Conservation (phyloP, 2,797 vertebrate genomes). For the Kryptopterus vitreolus region DNA sequence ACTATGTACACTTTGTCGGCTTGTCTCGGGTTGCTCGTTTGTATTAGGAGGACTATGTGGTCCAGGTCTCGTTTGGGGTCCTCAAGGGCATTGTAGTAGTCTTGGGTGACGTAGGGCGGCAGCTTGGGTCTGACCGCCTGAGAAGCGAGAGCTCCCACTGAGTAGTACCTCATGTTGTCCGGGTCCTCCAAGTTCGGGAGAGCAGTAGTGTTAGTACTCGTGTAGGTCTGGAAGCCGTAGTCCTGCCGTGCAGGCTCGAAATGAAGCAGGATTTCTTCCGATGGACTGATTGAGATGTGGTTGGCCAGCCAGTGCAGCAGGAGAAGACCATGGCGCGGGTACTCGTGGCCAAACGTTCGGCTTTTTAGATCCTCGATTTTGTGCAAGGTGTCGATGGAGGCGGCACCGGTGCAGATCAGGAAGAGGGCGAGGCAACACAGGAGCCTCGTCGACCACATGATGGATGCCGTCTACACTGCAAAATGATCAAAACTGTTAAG, state of each 20-base stretch:
- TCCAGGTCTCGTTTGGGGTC: conserved; percentile 29
- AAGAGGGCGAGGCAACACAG: not conserved
- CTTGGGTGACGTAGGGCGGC: conserved; percentile 41
- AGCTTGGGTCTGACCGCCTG: conserved; percentile 21
- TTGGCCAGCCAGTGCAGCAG: conserved; percentile 39
- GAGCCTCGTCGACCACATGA: conserved; percentile 5
- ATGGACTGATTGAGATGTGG: conserved; percentile 11
- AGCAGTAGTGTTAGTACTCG: not conserved
- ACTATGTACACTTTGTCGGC: conserved; percentile 34
- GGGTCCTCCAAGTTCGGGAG: not conserved
- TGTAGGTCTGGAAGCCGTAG: conserved; percentile 20
- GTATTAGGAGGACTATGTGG: conserved; percentile 23
- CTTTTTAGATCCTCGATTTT: conserved; percentile 23
- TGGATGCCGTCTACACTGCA: not conserved
- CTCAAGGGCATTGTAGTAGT: conserved; percentile 31
- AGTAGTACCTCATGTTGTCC: not conserved
- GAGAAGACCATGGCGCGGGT: conserved; percentile 39
- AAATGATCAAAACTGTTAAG: not conserved
- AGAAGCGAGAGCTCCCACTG: conserved; percentile 29
- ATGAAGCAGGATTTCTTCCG: conserved; percentile 14
- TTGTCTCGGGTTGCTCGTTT: not conserved
- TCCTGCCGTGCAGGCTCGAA: conserved; percentile 19
- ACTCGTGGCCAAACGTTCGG: conserved; percentile 21
- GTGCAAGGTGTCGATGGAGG: conserved; percentile 2
- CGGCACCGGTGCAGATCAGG: not conserved